phyloP scores from a whole-genome alignment of 1,140 invertebrate genomes.

The Triops longicaudatus region DNA sequence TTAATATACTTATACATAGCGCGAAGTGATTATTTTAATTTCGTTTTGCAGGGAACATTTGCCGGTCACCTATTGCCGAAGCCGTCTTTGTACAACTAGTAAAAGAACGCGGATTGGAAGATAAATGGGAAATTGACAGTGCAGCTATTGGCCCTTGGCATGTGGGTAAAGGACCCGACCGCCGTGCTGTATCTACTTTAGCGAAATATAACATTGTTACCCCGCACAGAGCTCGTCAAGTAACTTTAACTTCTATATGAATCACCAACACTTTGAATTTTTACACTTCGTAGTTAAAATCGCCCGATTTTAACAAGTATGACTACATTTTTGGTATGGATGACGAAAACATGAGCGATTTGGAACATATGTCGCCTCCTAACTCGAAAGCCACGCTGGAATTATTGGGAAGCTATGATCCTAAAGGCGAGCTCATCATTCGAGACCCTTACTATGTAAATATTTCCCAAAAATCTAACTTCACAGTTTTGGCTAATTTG shows the following conservation, averaged over 20 bases:
- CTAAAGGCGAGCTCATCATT: slow-evolving; percentile 63
- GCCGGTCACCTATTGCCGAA: slow-evolving; percentile 89
- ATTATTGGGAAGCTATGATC: slow-evolving; percentile 71
- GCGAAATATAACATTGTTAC: slow-evolving; percentile 61
- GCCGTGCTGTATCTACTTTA: slow-evolving; percentile 59
- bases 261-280: slow-evolving; percentile 27
- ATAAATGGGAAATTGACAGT: slow-evolving; percentile 77
- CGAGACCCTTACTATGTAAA: slow-evolving; percentile 77
- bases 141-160: slow-evolving; percentile 78
- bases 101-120: slow-evolving; percentile 48
- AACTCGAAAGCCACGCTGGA: slow-evolving; percentile 59
- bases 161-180: slow-evolving; percentile 68
- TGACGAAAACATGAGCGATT: slow-evolving; percentile 61
- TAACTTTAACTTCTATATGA: slow-evolving; percentile 36
- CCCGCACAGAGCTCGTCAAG: slow-evolving; percentile 64
- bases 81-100: slow-evolving; percentile 71
- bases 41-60: slow-evolving; percentile 68
- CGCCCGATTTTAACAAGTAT: slow-evolving; percentile 63
- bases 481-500: neutral
- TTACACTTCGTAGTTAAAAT: slow-evolving; percentile 47
- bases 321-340: slow-evolving; percentile 90
- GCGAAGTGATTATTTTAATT: neutral
- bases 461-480: slow-evolving; percentile 17
- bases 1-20: neutral
- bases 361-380: slow-evolving; percentile 53